Base-by-base conservation (phyloP, 2,113 vertebrate species). In the Cervus canadensis region DNA sequence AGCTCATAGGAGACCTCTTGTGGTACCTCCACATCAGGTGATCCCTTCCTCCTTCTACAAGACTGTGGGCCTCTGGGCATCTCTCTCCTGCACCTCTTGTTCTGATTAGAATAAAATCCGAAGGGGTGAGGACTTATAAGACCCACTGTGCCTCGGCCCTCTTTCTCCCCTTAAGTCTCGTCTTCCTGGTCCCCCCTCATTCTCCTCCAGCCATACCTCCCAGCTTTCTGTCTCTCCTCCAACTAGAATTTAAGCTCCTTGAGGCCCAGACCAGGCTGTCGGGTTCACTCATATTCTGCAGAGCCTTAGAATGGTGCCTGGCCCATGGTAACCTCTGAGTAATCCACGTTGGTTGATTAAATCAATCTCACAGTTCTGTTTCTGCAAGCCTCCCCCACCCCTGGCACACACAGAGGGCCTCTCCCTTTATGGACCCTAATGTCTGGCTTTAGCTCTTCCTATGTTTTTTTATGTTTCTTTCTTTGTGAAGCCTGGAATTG, bases 271-370 rank as follows among this genome's bases (percentile, higher is more conserved):
- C 43, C 36, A 50, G 43, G 52, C 60, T 28, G 33, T 48, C 30
- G 21, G 40, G 28, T 12, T 88, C 79, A 19, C 78, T 62, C 6
- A 13, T 56, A 60, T 26, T 57, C 60, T 71, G 21, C 36, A 74
- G 89, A 19, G 48, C 40, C 30, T 84, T 30, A 28, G 48, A 83
- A 56, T 11, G 26, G n/a, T n/a, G 19, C 28, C 57, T 81, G 54
- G 59, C 12, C 57, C 0, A 0, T 6, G 9, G 62, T 57, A 78
- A 67, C 45, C 11, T 25, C 48, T 33, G 12, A 85, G 62, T 5
- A 78, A 76, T 4, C 67, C 40, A 25, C 43, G n/a, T 89, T 13
- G 59, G 19, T 48, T 50, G 15, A 57, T 67, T 28, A 30, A 67
- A 28, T 26, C 57, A 60, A 40, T 33, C 78, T 71, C 74, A 45